Percentiles rank a stretch among this genome's conserved stretches.
Conservation (phyloP, 2,797 vertebrate species). For the Galago senegalensis region DNA sequence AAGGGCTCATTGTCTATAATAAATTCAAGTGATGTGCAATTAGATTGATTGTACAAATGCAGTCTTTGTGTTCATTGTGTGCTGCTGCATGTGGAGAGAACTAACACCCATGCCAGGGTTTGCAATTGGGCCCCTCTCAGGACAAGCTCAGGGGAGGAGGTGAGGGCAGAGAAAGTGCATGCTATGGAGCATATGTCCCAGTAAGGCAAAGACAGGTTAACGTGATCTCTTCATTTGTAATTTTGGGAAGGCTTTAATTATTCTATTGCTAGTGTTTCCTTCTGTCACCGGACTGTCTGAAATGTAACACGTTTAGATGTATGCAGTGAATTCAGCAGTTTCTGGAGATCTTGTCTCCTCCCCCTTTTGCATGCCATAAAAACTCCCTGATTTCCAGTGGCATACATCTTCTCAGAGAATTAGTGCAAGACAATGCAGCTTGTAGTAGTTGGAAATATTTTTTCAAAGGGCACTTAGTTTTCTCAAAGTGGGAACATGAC, state of each 20-base stretch:
- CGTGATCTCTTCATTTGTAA: not conserved
- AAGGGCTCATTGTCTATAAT: not conserved
- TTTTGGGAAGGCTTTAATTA: not conserved
- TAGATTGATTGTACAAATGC: not conserved
- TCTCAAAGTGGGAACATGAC: not conserved
- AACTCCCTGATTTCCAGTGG: not conserved
- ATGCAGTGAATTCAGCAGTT: not conserved
- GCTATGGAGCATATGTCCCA: not conserved
- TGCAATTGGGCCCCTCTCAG: not conserved
- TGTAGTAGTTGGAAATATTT: not conserved
- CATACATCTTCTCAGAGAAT: not conserved
- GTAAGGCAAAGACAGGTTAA: not conserved
- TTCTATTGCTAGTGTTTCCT: not conserved
- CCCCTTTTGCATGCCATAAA: accelerated
- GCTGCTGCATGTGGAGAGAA: not conserved
- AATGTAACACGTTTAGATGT: not conserved
- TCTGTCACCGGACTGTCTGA: not conserved
- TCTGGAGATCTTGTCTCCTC: not conserved
- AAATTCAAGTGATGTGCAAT: not conserved
- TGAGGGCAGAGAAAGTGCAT: not conserved
- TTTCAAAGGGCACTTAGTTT: slow-evolving; percentile 7
- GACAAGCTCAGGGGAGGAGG: too few species aligned
- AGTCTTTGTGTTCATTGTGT: not conserved
- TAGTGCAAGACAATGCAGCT: not conserved
- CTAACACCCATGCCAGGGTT: not conserved